Evolutionary conservation across 2,888 invertebrate genomes (phyloP).

Genomic region (Amorpha juglandis): DNA sequence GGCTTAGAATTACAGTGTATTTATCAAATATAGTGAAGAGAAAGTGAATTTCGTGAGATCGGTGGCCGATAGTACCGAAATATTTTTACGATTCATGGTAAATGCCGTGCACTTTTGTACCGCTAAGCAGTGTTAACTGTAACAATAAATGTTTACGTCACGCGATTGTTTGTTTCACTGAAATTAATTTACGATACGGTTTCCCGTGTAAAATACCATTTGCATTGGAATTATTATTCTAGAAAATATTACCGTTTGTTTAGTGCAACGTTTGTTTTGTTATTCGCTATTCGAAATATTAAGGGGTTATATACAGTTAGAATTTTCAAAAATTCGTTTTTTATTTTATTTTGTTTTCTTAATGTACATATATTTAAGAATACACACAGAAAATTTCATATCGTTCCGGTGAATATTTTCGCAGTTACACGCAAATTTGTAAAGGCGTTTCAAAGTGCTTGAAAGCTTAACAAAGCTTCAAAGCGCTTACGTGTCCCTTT

Average conservation of each 20-base stretch:
- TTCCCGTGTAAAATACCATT: constrained; percentile 22
- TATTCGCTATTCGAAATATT: too few species aligned
- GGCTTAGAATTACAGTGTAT: background rate
- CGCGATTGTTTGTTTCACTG: constrained; percentile 17
- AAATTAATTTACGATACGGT: constrained; percentile 20
- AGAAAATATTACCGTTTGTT: background rate
- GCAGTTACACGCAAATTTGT: too few species aligned
- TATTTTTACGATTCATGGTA: constrained; percentile 51
- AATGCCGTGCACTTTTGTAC: constrained; percentile 45
- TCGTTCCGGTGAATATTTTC: too few species aligned
- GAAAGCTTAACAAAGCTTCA: too few species aligned
- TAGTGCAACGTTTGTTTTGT: background rate
- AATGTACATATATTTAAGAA: too few species aligned
- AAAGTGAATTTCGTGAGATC: constrained; percentile 28
- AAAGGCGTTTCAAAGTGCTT: too few species aligned
- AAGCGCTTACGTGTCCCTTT: too few species aligned
- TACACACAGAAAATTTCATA: too few species aligned
- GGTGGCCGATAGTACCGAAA: constrained; percentile 24
- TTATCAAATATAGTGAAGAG: background rate
- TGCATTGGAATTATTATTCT: constrained; percentile 2
- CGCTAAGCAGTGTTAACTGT: constrained; percentile 32
- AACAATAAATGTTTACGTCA: constrained; percentile 12
- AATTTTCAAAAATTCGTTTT: too few species aligned
- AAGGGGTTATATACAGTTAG: too few species aligned
- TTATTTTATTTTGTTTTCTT: too few species aligned